A percentile compares a stretch with the other conserved stretches of the same genome.
Conservation (phyloP, 2,113 vertebrate genomes). For the Lophura nycthemera region DNA sequence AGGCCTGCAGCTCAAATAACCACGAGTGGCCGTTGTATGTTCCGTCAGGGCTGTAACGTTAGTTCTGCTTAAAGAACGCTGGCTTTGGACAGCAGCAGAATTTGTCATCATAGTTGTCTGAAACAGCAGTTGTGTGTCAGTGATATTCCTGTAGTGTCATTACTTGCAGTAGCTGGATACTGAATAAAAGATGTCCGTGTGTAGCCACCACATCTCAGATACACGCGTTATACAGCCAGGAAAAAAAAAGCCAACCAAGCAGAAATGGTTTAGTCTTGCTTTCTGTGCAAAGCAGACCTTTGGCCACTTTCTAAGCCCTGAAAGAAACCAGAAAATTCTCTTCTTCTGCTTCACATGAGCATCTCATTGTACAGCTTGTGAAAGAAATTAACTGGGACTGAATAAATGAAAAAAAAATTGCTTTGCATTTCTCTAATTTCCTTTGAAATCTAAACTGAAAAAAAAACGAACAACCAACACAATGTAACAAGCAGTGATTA, state of each 20-base stretch:
- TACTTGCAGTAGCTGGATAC: neutral
- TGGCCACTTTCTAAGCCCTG: neutral
- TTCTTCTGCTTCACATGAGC: neutral
- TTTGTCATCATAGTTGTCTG: neutral
- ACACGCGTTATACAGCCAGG: neutral
- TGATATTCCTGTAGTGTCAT: neutral
- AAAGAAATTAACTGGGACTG: neutral
- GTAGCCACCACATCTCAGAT: neutral
- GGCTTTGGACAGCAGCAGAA: neutral
- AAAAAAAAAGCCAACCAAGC: neutral
- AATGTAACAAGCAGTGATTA: neutral
- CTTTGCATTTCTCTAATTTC: neutral
- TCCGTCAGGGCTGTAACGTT: neutral
- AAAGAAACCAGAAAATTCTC: neutral
- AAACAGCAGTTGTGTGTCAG: neutral
- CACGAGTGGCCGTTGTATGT: neutral
- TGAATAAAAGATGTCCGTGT: neutral
- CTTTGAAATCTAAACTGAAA: neutral
- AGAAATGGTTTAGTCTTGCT: neutral
- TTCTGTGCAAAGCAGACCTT: neutral
- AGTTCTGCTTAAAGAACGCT: neutral
- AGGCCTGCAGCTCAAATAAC: neutral
- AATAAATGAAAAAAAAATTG: neutral
- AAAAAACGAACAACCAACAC: neutral
- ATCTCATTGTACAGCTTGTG: neutral